Conservation (phyloP, 2,113 vertebrate species). For the Lepisosteus oculatus region DNA sequence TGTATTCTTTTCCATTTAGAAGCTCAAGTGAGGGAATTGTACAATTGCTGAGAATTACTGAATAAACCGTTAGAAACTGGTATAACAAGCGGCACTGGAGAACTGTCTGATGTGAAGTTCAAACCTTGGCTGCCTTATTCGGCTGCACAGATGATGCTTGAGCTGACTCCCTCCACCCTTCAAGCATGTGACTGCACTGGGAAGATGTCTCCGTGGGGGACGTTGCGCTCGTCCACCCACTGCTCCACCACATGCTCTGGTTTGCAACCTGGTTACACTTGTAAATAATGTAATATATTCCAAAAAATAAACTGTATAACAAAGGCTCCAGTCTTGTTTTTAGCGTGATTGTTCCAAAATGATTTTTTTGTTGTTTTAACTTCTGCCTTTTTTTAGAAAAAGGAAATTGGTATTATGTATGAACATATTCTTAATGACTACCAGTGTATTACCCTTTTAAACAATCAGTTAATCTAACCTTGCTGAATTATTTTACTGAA, state of each 20-base stretch:
- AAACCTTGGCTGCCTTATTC: not conserved
- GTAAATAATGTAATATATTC: conserved; percentile 4
- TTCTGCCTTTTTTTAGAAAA: no score
- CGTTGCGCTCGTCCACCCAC: not conserved
- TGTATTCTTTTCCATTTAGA: conserved; percentile 17
- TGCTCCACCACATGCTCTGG: not conserved
- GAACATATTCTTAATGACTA: no score
- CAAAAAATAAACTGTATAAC: not conserved
- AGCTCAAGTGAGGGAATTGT: conserved; percentile 11
- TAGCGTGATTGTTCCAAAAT: not conserved
- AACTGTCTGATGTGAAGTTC: not conserved
- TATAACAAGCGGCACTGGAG: not conserved
- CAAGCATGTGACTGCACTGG: not conserved
- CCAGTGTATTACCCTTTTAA: no score
- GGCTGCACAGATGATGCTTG: not conserved
- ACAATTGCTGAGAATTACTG: not conserved
- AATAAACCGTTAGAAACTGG: not conserved
- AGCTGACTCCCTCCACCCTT: not conserved
- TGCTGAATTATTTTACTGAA: no score
- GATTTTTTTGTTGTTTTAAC: no score
- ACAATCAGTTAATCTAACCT: no score
- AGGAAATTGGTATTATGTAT: no score
- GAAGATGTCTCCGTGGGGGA: not conserved
- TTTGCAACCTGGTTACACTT: not conserved
- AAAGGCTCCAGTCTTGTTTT: not conserved